Percentiles rank a stretch among this genome's conserved stretches.
These are phyloP conservation scores for Antigone vipio DNA, from an alignment of 2,113 vertebrate species.

Conservation along the genomic window DNA sequence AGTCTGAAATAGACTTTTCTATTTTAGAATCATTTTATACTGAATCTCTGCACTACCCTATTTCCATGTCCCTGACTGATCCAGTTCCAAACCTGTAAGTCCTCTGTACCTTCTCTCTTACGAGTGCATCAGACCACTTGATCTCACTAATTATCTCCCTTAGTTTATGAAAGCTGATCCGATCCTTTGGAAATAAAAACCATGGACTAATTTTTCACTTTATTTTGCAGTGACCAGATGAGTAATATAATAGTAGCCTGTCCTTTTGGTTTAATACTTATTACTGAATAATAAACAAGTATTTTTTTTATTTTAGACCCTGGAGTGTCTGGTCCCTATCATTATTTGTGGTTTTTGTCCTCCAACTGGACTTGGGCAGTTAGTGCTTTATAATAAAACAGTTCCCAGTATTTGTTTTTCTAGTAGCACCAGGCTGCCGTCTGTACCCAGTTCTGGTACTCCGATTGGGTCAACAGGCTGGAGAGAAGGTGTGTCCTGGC, in stretches of 20 bases:
- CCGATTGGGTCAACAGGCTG: neutral
- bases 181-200: neutral
- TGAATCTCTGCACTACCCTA: neutral
- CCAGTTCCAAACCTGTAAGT: neutral
- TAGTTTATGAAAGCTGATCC: neutral
- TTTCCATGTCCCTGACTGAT: neutral
- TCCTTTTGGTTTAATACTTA: neutral
- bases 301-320: neutral
- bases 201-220: neutral
- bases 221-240: neutral
- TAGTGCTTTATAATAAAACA: neutral
- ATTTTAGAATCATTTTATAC: neutral
- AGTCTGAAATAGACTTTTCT: neutral
- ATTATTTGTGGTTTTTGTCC: neutral
- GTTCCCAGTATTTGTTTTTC: neutral
- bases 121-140: neutral
- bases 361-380: neutral
- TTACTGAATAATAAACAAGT: neutral
- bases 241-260: neutral
- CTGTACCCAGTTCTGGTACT: neutral
- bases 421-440: neutral
- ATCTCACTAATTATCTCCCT: neutral
- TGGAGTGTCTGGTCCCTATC: neutral
- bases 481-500: neutral
- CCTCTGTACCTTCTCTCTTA: neutral